Evolutionary conservation across 2,113 vertebrate genomes (phyloP), one percentile per base, ranked within the genome.

Genomic region (Indicator maculatus): DNA sequence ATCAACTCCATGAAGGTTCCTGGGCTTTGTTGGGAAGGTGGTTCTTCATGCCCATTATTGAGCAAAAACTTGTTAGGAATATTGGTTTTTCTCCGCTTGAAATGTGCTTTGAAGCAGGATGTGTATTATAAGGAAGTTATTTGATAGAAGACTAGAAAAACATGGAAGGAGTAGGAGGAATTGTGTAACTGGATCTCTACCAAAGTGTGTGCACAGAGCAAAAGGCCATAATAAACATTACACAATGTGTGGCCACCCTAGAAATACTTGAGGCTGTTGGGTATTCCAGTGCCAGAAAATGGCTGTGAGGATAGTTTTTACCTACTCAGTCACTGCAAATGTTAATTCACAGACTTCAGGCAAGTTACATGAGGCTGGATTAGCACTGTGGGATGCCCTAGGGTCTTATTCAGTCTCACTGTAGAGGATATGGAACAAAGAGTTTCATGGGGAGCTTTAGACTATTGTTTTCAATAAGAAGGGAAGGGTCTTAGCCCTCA

Each of bases 311-410:
- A 85, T 66, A 87, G 69, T 56, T 92, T 69, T 86, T 56, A 72
- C 53, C 69, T 79, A 52, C 8, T 41, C 73, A 45, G 38, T 45
- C 55, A 26, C 67, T 63, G 56, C 53, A 95, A 86, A 82, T 76
- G 78, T 81, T 83, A 89, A 86, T 93, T 75, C 53, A 24, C 70
- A 92, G 41, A 45, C 61, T 69, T 90, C 53, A 56, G 90, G 78
- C 93, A 93, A 84, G 81, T 95, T 96, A 91, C 66, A 72, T 52
- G 79, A 52, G 67, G 78, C 73, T 88, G 82, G 65, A 91, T 96
- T 95, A 88, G 92, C 86, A 1, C 87, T 27, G 90, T 70, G 88
- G 93, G 91, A 64, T 67, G 79, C 90, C 91, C 72, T 83, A 84
- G 69, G 65, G 70, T 96, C 88, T 83, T 79, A 38, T 28, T 94